Evolutionary conservation across 1,140 invertebrate genomes (phyloP), one percentile per base, ranked within the genome.

Genomic region (Bombus waltoni): DNA sequence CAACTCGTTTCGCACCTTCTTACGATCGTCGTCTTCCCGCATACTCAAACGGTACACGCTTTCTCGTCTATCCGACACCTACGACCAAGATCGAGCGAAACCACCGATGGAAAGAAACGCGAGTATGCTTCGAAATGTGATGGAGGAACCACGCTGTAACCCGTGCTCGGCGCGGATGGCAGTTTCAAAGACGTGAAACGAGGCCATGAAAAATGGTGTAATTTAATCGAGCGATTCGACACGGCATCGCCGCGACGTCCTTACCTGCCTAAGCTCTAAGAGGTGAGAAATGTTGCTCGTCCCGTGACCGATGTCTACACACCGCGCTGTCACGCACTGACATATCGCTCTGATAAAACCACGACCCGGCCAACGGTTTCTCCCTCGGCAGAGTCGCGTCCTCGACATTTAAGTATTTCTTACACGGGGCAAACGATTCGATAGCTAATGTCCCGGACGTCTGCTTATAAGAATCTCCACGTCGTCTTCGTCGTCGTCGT

Each of bases 281-380:
- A 93, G 91, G 92, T 93, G 92, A 93, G 92, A 93, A 92, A 93
- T 93, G 92, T 87, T 88, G 86, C 87, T 90, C 88, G 88, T 85
- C 75, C 86, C 57, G 87, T 93, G 92, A 93, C 89, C 92, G 92
- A 93, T 93, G 92, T 91, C 92, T 93, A 93, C 91, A 93, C 92
- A 93, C 87, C 47, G 59, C 71, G 87, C 91, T 88, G 92, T 93
- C 92, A 91, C 89, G 85, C 86, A 73, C 87, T 92, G 92, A 93
- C 92, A 93, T 93, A 93, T 93, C 92, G 92, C 82, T 92, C 92
- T 90, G 92, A 93, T 93, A 93, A 93, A 93, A 92, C 78, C 84
- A 87, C 88, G 86, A 88, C 47, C 89, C 85, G 77, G 77, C 77
- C 88, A 92, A 88, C 87, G 87, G 87, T 89, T 90, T 92, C 90